phyloP scores from a whole-genome alignment of 2,113 vertebrate species.

The rat (Rattus norvegicus) region GRCr8 NC_086020.1:16068001-16068500 shows the following conservation, averaged over 20 bases:
- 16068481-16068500: too few relatives aligned
- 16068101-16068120: not conserved
- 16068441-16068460: not conserved
- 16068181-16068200: conserved; percentile 27
- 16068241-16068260: not conserved
- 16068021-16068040: not conserved
- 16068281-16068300: not conserved
- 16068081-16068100: conserved; percentile 20
- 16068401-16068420: too few relatives aligned
- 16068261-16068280: not conserved
- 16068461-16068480: not conserved
- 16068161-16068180: conserved; percentile 20
- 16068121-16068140: conserved; percentile 14
- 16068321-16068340: too few relatives aligned
- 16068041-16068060: conserved; percentile 11
- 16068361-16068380: not conserved
- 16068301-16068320: too few relatives aligned
- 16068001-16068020: not conserved
- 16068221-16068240: not conserved
- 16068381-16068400: not conserved
- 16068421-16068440: too few relatives aligned
- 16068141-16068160: conserved; percentile 11
- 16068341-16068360: too few relatives aligned
- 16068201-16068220: conserved; percentile 7
- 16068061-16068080: not conserved